These are phyloP conservation scores for Apocheima hispidaria DNA, from an alignment of 2,888 invertebrate genomes.

Conservation along the genomic window DNA sequence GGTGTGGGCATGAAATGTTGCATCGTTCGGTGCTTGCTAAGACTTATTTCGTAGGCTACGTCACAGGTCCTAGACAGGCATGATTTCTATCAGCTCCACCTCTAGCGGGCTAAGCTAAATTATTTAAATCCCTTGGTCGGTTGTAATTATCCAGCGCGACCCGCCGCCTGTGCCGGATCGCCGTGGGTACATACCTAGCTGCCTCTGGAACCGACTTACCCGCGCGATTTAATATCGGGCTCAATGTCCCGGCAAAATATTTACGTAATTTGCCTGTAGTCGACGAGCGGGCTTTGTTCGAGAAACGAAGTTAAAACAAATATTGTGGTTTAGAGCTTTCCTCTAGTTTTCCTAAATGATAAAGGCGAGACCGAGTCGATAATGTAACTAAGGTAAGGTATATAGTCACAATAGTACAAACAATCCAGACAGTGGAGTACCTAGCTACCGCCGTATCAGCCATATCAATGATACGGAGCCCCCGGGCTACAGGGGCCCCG, in stretches of 20 bases:
- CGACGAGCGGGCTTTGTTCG: constrained; percentile 51
- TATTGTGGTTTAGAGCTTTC: constrained; percentile 21
- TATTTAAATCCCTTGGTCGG: constrained; percentile 47
- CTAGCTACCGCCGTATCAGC: too few species aligned
- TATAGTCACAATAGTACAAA: too few species aligned
- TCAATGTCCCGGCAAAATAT: constrained; percentile 71
- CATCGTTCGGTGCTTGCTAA: not conserved
- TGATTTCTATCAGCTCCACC: not conserved
- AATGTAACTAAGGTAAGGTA: constrained; percentile 3
- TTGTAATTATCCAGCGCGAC: constrained; percentile 71
- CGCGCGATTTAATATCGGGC: constrained; percentile 73
- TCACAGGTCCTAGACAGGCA: constrained; percentile 1
- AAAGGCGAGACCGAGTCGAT: constrained; percentile 7
- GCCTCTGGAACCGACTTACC: constrained; percentile 70
- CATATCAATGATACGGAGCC: too few species aligned
- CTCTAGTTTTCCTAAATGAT: constrained; percentile 19
- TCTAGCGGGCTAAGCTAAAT: constrained; percentile 45
- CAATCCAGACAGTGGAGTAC: too few species aligned
- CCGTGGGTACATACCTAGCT: constrained; percentile 55
- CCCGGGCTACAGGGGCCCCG: too few species aligned
- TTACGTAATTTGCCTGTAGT: constrained; percentile 63
- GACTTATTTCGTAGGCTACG: too few species aligned
- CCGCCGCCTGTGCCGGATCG: constrained; percentile 50
- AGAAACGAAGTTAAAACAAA: constrained; percentile 45
- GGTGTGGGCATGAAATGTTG: too few species aligned